Conservation (phyloP, 2,888 invertebrate genomes). For the Mactromeris polynyma region DNA sequence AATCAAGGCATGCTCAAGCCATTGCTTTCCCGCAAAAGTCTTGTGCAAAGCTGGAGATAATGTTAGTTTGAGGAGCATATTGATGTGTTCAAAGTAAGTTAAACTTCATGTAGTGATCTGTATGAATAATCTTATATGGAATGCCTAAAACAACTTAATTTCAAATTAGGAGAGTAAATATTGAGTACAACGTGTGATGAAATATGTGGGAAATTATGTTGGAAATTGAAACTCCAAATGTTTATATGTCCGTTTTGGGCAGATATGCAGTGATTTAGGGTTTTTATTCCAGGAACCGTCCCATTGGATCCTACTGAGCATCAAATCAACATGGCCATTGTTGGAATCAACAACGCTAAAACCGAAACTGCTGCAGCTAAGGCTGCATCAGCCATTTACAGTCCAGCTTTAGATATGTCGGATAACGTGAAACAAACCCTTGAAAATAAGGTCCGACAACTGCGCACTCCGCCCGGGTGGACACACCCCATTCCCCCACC, state of each 20-base stretch:
- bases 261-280: conserved; percentile 9
- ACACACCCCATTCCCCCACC: conserved; percentile 48
- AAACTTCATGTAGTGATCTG: no score
- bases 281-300: conserved; percentile 31
- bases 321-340: conserved; percentile 51
- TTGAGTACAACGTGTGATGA: not conserved
- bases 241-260: not conserved
- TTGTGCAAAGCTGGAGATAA: conserved; percentile 28
- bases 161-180: no score
- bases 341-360: conserved; percentile 49
- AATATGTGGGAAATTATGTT: not conserved
- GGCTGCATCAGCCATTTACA: conserved; percentile 52
- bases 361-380: conserved; percentile 48
- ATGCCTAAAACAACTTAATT: no score
- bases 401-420: conserved; percentile 54
- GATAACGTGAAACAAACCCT: conserved; percentile 55
- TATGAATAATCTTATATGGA: no score
- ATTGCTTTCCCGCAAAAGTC: conserved; percentile 4
- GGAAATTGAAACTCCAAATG: not conserved
- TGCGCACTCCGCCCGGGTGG: conserved; percentile 51
- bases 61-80: not conserved
- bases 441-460: conserved; percentile 53
- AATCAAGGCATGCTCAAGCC: not conserved
- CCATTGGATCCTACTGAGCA: conserved; percentile 52
- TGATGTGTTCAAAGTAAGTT: not conserved